These are phyloP conservation scores for Galerucella calmariensis DNA, from an alignment of 2,888 invertebrate genomes.

Conservation along the genomic window DNA sequence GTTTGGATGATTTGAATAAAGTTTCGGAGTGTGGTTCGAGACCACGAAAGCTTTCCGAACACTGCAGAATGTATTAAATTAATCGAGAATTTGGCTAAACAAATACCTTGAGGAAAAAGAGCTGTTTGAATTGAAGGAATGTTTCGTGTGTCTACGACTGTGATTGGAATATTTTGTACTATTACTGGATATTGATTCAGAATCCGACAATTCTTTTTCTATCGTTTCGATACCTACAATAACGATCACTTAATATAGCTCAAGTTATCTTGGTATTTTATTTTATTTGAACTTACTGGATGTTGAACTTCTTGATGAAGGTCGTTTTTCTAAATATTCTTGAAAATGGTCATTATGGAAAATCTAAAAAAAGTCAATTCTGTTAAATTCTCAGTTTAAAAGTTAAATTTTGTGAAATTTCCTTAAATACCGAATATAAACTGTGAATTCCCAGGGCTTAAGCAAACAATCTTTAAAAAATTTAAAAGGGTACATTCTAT, in stretches of 20 bases:
- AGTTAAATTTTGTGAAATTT: conserved; percentile 19
- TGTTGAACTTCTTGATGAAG: conserved; percentile 26
- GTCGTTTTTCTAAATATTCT: conserved; percentile 40
- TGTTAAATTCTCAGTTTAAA: not conserved
- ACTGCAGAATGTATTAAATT: not conserved
- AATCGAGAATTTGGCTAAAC: not conserved
- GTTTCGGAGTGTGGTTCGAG: too few species aligned
- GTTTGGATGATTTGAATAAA: too few species aligned
- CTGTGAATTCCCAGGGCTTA: too few species aligned
- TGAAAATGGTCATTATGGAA: conserved; percentile 51
- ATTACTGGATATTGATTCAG: conserved; percentile 30
- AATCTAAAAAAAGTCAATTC: conserved; percentile 47
- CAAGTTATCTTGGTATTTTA: not conserved
- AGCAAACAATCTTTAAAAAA: too few species aligned
- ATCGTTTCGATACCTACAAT: conserved; percentile 32
- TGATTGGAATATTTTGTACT: conserved; percentile 31
- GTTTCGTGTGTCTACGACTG: conserved; percentile 2
- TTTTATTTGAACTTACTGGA: conserved; percentile 26
- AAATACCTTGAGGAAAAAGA: conserved; percentile 27
- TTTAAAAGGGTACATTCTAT: too few species aligned
- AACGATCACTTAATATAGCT: conserved; percentile 2
- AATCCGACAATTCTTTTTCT: conserved; percentile 25
- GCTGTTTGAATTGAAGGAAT: conserved; percentile 14
- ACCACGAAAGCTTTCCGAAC: too few species aligned
- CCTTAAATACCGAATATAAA: too few species aligned